phyloP scores from a whole-genome alignment of 2,888 invertebrate species.

The Spisula solida region DNA sequence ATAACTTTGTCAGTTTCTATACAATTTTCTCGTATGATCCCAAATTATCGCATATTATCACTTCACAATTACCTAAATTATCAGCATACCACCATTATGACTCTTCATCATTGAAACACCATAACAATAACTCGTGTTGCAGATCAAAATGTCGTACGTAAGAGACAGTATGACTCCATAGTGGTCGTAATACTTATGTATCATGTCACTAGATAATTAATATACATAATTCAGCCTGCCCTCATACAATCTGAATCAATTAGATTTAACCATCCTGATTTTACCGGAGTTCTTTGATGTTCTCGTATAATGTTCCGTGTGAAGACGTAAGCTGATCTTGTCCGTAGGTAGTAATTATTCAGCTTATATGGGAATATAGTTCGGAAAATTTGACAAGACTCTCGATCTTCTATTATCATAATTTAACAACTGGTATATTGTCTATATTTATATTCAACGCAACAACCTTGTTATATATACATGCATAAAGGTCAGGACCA shows the following conservation, averaged over 20 bases:
- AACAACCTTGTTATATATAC: too few relatives aligned
- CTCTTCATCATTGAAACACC: not conserved
- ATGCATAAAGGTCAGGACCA: too few relatives aligned
- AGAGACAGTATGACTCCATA: not conserved
- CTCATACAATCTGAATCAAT: not conserved
- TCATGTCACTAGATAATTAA: not conserved
- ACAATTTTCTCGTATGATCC: too few relatives aligned
- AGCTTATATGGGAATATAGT: not conserved
- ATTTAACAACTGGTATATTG: too few relatives aligned
- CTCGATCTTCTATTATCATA: too few relatives aligned
- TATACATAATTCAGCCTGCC: not conserved
- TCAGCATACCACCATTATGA: not conserved
- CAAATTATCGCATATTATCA: too few relatives aligned
- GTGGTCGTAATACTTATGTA: not conserved
- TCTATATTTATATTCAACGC: too few relatives aligned
- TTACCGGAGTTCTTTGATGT: not conserved
- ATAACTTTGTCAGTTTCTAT: too few relatives aligned
- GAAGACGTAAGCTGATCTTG: not conserved
- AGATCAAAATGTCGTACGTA: not conserved
- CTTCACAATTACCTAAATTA: not conserved
- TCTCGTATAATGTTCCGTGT: not conserved
- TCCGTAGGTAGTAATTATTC: not conserved
- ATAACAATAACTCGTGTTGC: not conserved
- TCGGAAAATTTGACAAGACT: too few relatives aligned
- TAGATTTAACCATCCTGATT: not conserved